phyloP scores from a whole-genome alignment of 2,797 vertebrate genomes.

The Liasis olivaceus region DNA sequence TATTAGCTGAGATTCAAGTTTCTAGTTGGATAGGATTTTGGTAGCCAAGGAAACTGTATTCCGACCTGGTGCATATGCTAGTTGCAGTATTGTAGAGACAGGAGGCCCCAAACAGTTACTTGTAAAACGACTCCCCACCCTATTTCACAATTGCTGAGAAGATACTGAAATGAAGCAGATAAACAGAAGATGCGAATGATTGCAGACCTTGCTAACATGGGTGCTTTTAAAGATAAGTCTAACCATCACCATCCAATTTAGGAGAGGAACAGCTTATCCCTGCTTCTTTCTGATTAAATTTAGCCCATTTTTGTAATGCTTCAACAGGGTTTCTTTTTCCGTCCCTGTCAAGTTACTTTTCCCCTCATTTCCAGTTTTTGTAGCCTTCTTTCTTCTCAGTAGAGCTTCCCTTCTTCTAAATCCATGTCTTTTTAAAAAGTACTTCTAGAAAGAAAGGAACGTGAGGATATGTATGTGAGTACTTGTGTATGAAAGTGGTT shows the following conservation, averaged over 20 bases:
- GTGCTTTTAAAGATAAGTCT: background rate
- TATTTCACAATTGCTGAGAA: background rate
- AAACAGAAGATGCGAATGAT: background rate
- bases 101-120: background rate
- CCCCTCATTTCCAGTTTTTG: background rate
- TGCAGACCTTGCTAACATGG: background rate
- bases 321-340: background rate
- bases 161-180: background rate
- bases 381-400: background rate
- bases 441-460: background rate
- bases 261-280: background rate
- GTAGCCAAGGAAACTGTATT: background rate
- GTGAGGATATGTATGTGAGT: background rate
- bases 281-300: background rate
- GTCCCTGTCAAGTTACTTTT: background rate
- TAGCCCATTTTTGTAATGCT: background rate
- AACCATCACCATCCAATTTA: background rate
- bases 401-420: background rate
- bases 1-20: background rate
- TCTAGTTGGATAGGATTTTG: background rate
- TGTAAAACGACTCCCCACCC: background rate
- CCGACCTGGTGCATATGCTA: background rate
- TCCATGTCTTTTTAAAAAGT: background rate
- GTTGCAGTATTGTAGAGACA: background rate
- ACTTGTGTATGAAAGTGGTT: background rate